A percentile compares a stretch with the other conserved stretches of the same genome.
Conservation (phyloP, 2,113 vertebrate genomes). For the Cheirogaleus medius region DNA sequence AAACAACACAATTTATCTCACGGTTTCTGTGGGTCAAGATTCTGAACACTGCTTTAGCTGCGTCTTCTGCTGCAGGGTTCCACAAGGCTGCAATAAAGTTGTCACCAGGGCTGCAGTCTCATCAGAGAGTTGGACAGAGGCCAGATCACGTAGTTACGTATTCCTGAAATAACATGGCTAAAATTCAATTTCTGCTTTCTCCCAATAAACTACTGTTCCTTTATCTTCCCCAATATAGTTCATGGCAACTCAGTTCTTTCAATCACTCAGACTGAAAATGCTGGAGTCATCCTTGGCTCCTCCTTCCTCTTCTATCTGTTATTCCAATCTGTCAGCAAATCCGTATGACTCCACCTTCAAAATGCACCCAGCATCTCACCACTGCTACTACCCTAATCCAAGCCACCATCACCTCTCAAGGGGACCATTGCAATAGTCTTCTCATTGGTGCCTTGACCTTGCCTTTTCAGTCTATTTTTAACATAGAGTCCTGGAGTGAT, state of each 20-base stretch:
- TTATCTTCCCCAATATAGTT: not conserved
- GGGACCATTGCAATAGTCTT: not conserved
- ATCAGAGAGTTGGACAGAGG: not conserved
- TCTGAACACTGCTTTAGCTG: not conserved
- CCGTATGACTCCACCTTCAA: not conserved
- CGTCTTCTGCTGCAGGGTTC: not conserved
- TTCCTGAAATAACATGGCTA: not conserved
- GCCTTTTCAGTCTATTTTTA: not conserved
- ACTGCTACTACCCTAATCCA: not conserved
- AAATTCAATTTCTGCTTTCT: not conserved
- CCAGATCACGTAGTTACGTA: not conserved
- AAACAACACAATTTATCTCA: not conserved
- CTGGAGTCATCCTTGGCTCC: not conserved
- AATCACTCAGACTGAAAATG: not conserved
- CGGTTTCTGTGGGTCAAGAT: not conserved
- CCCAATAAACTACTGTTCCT: not conserved
- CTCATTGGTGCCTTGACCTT: not conserved
- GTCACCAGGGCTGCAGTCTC: not conserved
- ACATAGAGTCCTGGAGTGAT: not conserved
- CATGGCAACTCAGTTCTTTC: not conserved
- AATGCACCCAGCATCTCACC: not conserved
- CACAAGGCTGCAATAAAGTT: not conserved
- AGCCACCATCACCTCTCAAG: not conserved
- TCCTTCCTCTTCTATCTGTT: not conserved
- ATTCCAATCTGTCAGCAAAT: not conserved